Conservation (phyloP, 2,113 vertebrate species). For the Limanda limanda region DNA sequence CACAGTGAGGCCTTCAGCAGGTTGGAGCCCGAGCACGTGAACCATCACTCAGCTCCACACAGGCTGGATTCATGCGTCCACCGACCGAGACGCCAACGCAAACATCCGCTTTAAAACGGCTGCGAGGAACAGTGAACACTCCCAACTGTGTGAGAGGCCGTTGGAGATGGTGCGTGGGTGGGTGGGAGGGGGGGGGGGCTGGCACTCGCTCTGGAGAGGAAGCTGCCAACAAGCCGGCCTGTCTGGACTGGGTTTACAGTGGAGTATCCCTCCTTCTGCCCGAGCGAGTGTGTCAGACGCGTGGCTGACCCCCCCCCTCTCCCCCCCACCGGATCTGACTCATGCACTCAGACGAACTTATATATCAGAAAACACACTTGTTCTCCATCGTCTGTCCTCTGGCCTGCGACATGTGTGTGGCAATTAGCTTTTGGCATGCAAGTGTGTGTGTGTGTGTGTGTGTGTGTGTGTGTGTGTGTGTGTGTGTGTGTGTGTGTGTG, state of each 20-base stretch:
- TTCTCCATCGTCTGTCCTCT: conserved; percentile 44
- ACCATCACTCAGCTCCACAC: conserved; percentile 36
- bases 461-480: conserved; percentile 46
- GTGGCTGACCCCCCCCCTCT: too few species aligned
- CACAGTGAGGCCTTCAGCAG: conserved; percentile 23
- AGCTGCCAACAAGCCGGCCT: conserved; percentile 51
- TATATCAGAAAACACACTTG: conserved; percentile 8
- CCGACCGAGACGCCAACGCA: conserved; percentile 21
- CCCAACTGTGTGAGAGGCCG: conserved; percentile 29
- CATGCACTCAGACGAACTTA: conserved; percentile 8
- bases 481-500: conserved; percentile 23
- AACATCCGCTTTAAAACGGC: conserved; percentile 39
- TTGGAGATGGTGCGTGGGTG: conserved; percentile 19
- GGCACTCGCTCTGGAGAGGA: conserved; percentile 27
- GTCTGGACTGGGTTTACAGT: conserved; percentile 57
- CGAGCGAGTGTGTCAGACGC: not conserved
- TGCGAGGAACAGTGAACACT: conserved; percentile 24
- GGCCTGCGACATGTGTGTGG: conserved; percentile 58
- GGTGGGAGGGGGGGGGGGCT: conserved; percentile 27
- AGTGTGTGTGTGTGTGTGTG: not conserved
- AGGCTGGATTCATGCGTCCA: conserved; percentile 31
- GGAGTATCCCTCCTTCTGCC: conserved; percentile 40
- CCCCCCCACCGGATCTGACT: conserved; percentile 27
- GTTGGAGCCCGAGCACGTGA: conserved; percentile 5
- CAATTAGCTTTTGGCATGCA: conserved; percentile 64